Base-by-base conservation (phyloP, 2,888 invertebrate species). In the Tiphia femorata region DNA sequence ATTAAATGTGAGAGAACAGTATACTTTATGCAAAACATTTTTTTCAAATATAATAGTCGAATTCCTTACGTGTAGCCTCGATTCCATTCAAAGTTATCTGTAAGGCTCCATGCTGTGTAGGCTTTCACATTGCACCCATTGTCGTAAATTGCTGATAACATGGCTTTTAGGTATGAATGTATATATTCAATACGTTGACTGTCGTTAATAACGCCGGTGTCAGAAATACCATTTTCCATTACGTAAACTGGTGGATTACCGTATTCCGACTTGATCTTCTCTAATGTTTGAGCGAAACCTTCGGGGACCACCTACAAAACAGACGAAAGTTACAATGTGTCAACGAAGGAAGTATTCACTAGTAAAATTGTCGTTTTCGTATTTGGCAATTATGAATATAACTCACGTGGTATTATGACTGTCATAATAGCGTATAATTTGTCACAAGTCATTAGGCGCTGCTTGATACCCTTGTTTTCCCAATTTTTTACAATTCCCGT, bases 151-250 rank as follows among this genome's bases (percentile, higher is more conserved):
- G 81, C 79, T 2, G 61, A 41, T 7, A 81, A 58, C 62, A 82
- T 68, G 56, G 72, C 66, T 42, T 67, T 67, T 44, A 82, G 35
- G 38, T 80, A 78, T 7, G 54, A 63, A 59, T 76, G 51, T 3
- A 67, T 68, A 35, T 78, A 82, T 4, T 69, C 49, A 14, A 82
- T 72, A 35, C 81, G 72, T 2, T 84, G 84, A 1, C 83, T 80
- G 73, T 89, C 89, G 0, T 85, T 61, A 0, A 86, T 67, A 0
- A 82, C 84, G 1, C 85, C 87, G 0, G 63, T 44, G 20, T 86
- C 86, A n/a, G 86, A 84, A 81, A 84, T 86, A 1, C 90, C 90
- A 61, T 89, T 90, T 72, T 89, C 90, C 0, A 87, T 87, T 1
- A 90, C 77, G 54, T 85, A 86, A 0, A 90, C 83, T 7, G 85